Evolutionary conservation across 2,888 invertebrate species (phyloP).

Genomic region (Leptopilina syphax): DNA sequence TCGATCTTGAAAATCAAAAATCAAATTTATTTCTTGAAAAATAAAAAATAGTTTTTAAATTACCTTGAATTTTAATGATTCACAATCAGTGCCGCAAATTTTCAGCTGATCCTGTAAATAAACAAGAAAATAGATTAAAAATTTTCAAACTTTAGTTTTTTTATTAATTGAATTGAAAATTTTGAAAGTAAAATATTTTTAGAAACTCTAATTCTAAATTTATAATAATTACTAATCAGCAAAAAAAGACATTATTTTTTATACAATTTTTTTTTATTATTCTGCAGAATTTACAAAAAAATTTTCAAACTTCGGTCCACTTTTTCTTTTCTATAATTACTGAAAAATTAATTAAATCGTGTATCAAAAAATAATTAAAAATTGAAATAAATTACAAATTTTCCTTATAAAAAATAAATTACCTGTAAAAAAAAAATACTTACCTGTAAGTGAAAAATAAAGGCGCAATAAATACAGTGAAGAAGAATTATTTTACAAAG

Average conservation of each 20-base stretch:
- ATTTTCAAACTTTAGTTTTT: not conserved
- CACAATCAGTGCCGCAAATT: slow-evolving; percentile 21
- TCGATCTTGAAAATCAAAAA: slow-evolving; percentile 58
- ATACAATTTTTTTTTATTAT: too few species aligned
- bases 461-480: slow-evolving; percentile 66
- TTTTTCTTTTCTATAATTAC: too few species aligned
- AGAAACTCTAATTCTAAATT: too few species aligned
- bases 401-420: too few species aligned
- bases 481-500: slow-evolving; percentile 59
- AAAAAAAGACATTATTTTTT: too few species aligned
- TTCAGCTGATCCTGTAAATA: slow-evolving; percentile 56
- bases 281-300: too few species aligned
- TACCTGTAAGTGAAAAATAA: slow-evolving; percentile 70
- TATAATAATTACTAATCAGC: not conserved
- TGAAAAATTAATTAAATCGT: too few species aligned
- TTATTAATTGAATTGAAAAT: too few species aligned
- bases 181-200: too few species aligned
- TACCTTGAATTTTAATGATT: slow-evolving; percentile 37
- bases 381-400: too few species aligned
- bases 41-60: not conserved
- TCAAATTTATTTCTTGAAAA: slow-evolving; percentile 1
- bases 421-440: slow-evolving; percentile 7
- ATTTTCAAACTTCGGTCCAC: too few species aligned
- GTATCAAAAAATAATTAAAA: too few species aligned
- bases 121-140: not conserved